Evolutionary conservation across 2,113 vertebrate species (phyloP), one percentile per base, ranked within the genome.

Genomic region (Pholis gunnellus): DNA sequence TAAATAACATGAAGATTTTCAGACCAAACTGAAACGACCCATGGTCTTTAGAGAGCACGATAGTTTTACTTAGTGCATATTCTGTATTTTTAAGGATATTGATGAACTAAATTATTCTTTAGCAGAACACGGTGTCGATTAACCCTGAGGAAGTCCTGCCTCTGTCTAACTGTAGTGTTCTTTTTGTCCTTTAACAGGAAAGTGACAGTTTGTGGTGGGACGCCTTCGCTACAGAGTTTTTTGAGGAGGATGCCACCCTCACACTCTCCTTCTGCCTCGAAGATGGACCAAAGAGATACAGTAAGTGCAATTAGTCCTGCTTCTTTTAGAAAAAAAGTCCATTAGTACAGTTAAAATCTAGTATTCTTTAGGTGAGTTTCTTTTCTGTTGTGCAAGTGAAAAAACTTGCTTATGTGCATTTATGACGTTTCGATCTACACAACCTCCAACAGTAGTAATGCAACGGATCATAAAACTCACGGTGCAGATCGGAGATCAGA

Each of bases 251-350:
- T 52, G 98, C 98, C 92, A 99, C 97, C 6, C 95, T 99, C 95
- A 99, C 98, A 2, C 96, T 99, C 88, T 99, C 98, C 84, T 99
- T 99, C 96, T 99, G 98, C 95, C 97, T 99, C 87, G 98, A 99
- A 96, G 98, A 99, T 87, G 98, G 98, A 97, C 98, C 98, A 97
- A 99, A 99, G 97, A 97, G 98, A 97, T 99, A 99, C 97, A 99
- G 98, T 99, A 99, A 99, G 56, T 59, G 25, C 25, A 29, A 20
- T 20, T 17, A 46, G 5, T 17, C 4, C 44, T 25, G 11, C 10
- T 44, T 40, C 40, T 40, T 4, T 40, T 40, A 4, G 4, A 48
- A 48, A 13, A 18, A 48, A 42, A 18, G 29, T 25, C 54, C 54
- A n/a, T 50, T 9, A 50, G 48, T 60, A 48, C 22, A 17, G 52